Base-by-base conservation (phyloP, 2,797 vertebrate species). In the Apogon hyalosoma region DNA sequence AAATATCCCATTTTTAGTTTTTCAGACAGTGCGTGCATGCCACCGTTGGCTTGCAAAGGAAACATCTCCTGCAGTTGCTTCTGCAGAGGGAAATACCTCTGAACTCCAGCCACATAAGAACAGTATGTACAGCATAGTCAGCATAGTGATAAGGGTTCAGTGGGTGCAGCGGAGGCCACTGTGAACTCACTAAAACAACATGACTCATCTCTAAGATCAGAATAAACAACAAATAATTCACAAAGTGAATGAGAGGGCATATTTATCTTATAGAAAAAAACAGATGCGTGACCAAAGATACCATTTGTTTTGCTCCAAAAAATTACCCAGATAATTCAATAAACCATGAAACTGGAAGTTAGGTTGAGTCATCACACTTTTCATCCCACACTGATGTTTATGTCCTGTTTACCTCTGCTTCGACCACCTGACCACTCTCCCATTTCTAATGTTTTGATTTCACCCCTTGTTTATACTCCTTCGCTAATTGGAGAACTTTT, bases 401-500 rank as follows among this genome's bases (percentile, higher is more conserved):
- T 75, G 21, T 62, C 67, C 0, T 86, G 77, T 87, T 87, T 87
- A 87, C 52, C 59, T 40, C 31, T 13, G 14, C 39, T 19, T 33
- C 46, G 50, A 65, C 61, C 80, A 83, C 61, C 60, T 82, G 72
- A 80, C 68, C n/a, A 65, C 73, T 16, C 81, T 73, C 67, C 69
- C 82, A 36, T 66, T 43, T 57, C 45, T 74, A 70, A 73, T 47
- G 38, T 70, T 77, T 66, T 33, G 53, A 72, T 66, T 55, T 54
- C 16, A 11, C 33, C 7, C 33, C 58, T 76, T 74, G 73, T 85
- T 84, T 88, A 78, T n/a, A 61, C 59, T 65, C 43, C 49, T 63
- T 48, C 10, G 11, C 80, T 87, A 85, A 90, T 87, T 82, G 69
- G 62, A 82, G 6, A 43, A 65, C 55, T 61, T 68, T 69, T 75